Conservation (phyloP, 2,797 vertebrate genomes). For the Urosaurus nigricauda region DNA sequence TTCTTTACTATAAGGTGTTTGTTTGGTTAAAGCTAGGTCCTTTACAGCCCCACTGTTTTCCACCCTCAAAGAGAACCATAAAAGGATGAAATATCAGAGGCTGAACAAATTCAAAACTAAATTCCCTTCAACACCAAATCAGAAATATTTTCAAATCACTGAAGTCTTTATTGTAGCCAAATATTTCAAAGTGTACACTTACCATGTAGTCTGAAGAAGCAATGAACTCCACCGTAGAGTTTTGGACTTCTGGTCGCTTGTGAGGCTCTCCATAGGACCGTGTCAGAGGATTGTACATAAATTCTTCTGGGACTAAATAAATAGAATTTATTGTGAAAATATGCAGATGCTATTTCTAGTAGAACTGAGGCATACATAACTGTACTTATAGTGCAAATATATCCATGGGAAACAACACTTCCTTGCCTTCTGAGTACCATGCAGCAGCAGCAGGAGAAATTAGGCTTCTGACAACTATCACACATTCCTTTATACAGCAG, state of each 20-base stretch:
- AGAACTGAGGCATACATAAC: not conserved
- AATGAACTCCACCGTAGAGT: slow-evolving; percentile 97
- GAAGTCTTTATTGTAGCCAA: slow-evolving; percentile 13
- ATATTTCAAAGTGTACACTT: slow-evolving; percentile 55
- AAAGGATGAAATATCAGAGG: not conserved
- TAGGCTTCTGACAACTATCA: not conserved
- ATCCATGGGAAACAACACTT: not conserved
- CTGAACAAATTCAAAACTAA: not conserved
- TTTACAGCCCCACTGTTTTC: not conserved
- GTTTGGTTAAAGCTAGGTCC: not conserved
- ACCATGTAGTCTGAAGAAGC: slow-evolving; percentile 99
- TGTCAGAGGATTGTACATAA: slow-evolving; percentile 98
- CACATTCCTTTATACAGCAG: not conserved
- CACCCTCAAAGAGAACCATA: not conserved
- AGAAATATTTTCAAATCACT: too few relatives aligned
- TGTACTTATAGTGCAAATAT: not conserved
- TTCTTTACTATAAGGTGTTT: not conserved
- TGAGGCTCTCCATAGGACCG: slow-evolving; percentile 96
- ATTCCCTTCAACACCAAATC: not conserved
- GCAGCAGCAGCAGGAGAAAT: not conserved
- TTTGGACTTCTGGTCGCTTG: slow-evolving; percentile 96
- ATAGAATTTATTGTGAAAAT: slow-evolving; percentile 43
- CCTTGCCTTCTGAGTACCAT: not conserved
- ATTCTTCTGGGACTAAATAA: slow-evolving; percentile 93
- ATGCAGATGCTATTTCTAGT: not conserved